Evolutionary conservation across 2,888 invertebrate species (phyloP), one percentile per base, ranked within the genome.

Genomic region (Ctena decussata): DNA sequence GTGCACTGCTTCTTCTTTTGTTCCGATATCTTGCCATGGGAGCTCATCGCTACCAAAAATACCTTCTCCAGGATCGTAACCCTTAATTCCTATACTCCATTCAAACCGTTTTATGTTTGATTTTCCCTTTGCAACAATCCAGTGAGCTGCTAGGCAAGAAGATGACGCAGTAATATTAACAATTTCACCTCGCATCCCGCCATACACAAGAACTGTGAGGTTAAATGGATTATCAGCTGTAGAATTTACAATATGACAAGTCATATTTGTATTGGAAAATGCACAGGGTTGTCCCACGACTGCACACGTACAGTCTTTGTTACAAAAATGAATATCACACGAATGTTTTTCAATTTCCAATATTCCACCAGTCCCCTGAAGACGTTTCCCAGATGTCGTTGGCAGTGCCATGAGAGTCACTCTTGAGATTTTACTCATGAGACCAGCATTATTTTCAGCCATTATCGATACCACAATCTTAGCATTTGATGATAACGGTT

Each of bases 241-340:
- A n/a, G n/a, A n/a, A n/a, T n/a, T n/a, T n/a, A n/a, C n/a, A n/a
- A n/a, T n/a, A n/a, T n/a, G n/a, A n/a, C n/a, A 84, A n/a, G 73
- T 69, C 0, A n/a, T 37, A n/a, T 71, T 46, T 37, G 77, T 57
- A 12, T 53, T n/a, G 0, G 49, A 41, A 5, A 39, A 15, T 15
- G 41, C 60, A 69, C 92, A 92, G 32, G 80, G 82, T 39, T 84
- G 57, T 32, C 91, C 91, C 27, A 91, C n/a, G 3, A 87, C 82
- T n/a, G 89, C 87, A 32, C 91, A 91, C 1, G 91, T 91, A 60
- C 90, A 90, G 24, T 87, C 87, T 21, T 89, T 85, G 37, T 87
- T 87, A 44, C 91, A 91, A 24, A 76, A 87, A 35, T 89, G 84
- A 21, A 71, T 30, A n/a, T 73, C 77, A 84, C 91, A 91, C 0